Conservation (phyloP, 2,797 vertebrate species). For the Carapus acus region DNA sequence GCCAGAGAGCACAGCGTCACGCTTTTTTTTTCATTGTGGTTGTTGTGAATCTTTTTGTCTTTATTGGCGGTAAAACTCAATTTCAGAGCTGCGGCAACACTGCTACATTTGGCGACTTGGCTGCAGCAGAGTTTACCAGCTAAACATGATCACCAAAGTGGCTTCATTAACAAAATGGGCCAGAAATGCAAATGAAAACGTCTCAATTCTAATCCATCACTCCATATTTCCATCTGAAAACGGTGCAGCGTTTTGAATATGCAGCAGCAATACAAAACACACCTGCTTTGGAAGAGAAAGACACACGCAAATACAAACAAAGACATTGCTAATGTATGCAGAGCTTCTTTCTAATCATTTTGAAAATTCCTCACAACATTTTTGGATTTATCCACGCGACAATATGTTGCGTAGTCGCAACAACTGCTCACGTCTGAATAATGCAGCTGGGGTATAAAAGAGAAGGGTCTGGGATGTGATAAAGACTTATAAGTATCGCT, state of each 20-base stretch:
- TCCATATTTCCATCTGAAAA: neutral
- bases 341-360: too few relatives aligned
- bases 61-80: constrained; percentile 21
- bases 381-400: too few relatives aligned
- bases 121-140: neutral
- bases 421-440: too few relatives aligned
- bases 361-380: too few relatives aligned
- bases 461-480: too few relatives aligned
- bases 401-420: too few relatives aligned
- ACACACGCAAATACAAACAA: neutral
- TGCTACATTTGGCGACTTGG: constrained; percentile 4
- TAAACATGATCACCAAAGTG: constrained; percentile 9
- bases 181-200: neutral
- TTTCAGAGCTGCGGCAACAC: constrained; percentile 21
- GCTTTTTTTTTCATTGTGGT: constrained; percentile 22
- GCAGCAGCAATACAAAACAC: neutral
- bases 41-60: constrained; percentile 23
- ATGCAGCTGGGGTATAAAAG: too few relatives aligned
- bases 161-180: constrained; percentile 1
- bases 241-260: neutral
- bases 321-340: constrained; percentile 1
- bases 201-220: constrained; percentile 5
- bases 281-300: neutral
- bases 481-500: too few relatives aligned
- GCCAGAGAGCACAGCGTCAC: constrained; percentile 21